Conservation (phyloP, 1,140 invertebrate genomes). For the Littorina saxatilis region DNA sequence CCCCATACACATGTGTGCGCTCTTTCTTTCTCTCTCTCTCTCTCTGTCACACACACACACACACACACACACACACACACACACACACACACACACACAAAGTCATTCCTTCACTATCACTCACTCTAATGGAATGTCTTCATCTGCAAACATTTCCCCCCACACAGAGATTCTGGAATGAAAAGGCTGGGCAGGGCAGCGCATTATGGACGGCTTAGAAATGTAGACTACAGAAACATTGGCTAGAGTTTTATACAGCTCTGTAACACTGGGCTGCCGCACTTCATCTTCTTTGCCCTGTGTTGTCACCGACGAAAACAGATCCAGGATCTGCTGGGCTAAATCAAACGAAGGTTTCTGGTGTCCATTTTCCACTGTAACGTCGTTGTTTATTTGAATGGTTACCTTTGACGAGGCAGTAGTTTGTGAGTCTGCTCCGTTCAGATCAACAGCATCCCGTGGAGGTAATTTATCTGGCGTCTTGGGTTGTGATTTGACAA, state of each 20-base stretch:
- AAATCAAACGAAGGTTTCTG: conserved; percentile 18
- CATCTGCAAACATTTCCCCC: conserved; percentile 79
- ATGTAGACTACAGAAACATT: conserved; percentile 76
- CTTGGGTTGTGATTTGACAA: not conserved
- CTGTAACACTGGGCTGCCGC: conserved; percentile 78
- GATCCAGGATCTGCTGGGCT: conserved; percentile 39
- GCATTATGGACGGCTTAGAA: conserved; percentile 79
- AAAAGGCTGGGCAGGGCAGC: conserved; percentile 84
- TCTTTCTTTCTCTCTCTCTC: too few species aligned
- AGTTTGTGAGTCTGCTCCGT: not conserved
- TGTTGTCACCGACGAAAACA: conserved; percentile 27
- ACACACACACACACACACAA: too few species aligned
- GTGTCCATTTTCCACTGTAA: not conserved
- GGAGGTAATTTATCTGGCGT: not conserved
- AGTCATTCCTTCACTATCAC: too few species aligned
- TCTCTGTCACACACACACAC: too few species aligned
- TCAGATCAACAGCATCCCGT: not conserved
- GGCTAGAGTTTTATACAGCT: conserved; percentile 80
- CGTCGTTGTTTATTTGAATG: not conserved
- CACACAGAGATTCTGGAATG: conserved; percentile 84
- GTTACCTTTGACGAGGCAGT: not conserved
- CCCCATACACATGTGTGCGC: too few species aligned
- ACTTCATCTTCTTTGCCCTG: conserved; percentile 62
- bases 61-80: too few species aligned
- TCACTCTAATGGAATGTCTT: not conserved